Percentiles rank a stretch among this genome's conserved stretches.
Evolutionary conservation across 2,113 vertebrate species (phyloP).

Genomic region (Rana temporaria): DNA sequence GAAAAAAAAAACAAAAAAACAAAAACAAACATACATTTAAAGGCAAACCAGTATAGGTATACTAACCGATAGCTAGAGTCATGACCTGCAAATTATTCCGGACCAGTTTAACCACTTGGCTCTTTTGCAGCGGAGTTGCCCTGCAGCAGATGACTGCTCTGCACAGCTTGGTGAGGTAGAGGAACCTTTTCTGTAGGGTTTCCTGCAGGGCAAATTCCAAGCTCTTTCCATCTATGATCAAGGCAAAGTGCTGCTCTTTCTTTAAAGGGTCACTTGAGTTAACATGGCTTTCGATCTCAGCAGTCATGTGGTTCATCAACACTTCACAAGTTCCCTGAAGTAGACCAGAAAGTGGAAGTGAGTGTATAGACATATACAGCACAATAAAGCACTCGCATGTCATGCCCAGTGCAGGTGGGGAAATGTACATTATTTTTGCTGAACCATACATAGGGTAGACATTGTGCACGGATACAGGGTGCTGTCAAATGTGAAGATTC

Average conservation of each 20-base stretch:
- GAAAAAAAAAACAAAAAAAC: background rate
- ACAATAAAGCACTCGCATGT: no score
- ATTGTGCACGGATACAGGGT: no score
- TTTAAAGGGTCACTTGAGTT: slow-evolving; percentile 23
- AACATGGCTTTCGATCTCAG: slow-evolving; percentile 65
- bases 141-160: slow-evolving; percentile 83
- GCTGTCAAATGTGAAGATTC: no score
- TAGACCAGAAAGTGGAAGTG: background rate
- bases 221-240: slow-evolving; percentile 81
- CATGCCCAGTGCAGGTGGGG: no score
- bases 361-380: background rate
- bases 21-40: background rate
- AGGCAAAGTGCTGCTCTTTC: slow-evolving; percentile 66
- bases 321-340: slow-evolving; percentile 80
- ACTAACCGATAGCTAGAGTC: slow-evolving; percentile 84
- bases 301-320: slow-evolving; percentile 73
- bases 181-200: slow-evolving; percentile 72
- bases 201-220: slow-evolving; percentile 80
- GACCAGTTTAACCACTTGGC: slow-evolving; percentile 79
- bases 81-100: slow-evolving; percentile 76
- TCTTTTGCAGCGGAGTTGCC: slow-evolving; percentile 86
- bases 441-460: no score
- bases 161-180: slow-evolving; percentile 74
- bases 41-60: background rate
- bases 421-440: no score